phyloP scores from a whole-genome alignment of 2,113 vertebrate species.

The Brachionichthys hirsutus region DNA sequence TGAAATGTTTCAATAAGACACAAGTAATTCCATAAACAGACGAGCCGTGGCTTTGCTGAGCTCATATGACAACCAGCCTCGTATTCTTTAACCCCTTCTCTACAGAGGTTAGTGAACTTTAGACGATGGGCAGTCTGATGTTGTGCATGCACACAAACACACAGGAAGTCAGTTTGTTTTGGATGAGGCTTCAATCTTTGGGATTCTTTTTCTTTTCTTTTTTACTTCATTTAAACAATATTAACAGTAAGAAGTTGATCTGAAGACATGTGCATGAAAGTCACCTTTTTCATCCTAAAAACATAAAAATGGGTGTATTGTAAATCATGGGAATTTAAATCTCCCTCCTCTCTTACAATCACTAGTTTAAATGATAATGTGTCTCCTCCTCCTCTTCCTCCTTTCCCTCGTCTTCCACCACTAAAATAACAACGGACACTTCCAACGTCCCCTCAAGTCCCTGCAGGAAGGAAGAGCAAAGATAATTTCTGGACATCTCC shows the following conservation, averaged over 20 bases:
- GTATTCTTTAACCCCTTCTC: conserved; percentile 49
- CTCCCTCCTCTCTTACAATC: conserved; percentile 45
- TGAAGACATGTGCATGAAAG: conserved; percentile 32
- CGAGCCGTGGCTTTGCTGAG: conserved; percentile 42
- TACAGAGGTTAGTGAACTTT: conserved; percentile 49
- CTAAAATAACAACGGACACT: conserved; percentile 64
- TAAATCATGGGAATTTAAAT: conserved; percentile 66
- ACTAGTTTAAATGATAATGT: conserved; percentile 57
- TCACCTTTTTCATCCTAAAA: too few relatives aligned
- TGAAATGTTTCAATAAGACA: conserved; percentile 40
- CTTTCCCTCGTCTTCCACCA: conserved; percentile 42
- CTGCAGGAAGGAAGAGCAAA: conserved; percentile 48
- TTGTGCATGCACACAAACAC: conserved; percentile 46
- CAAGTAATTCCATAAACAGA: conserved; percentile 50
- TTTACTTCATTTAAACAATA: conserved; percentile 32
- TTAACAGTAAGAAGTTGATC: conserved; percentile 16
- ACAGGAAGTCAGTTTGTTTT: conserved; percentile 52
- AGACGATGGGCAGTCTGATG: conserved; percentile 43
- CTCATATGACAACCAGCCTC: conserved; percentile 39
- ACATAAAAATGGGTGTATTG: conserved; percentile 8
- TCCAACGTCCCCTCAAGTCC: conserved; percentile 65
- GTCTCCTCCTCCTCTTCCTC: conserved; percentile 39
- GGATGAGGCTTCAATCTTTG: conserved; percentile 34
- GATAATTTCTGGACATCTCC: conserved; percentile 47
- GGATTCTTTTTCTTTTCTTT: conserved; percentile 45